These are phyloP conservation scores for Peribatodes rhomboidaria DNA, from an alignment of 2,888 invertebrate genomes.

Conservation along the genomic window DNA sequence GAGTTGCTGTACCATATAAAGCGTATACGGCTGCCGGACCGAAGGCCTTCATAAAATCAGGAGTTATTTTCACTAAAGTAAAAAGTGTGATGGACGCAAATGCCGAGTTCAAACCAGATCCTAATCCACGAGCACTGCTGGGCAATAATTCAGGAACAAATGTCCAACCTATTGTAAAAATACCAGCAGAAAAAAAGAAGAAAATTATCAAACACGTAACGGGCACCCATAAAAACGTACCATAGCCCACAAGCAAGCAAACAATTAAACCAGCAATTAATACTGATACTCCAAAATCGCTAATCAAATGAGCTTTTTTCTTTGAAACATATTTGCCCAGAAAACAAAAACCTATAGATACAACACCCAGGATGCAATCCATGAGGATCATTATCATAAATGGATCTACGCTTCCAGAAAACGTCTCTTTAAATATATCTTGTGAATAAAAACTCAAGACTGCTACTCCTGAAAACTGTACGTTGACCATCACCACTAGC, in stretches of 20 bases:
- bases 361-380: constrained; percentile 16
- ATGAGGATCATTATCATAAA: constrained; percentile 25
- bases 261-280: constrained; percentile 13
- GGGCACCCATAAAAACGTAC: constrained; percentile 14
- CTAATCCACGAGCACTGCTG: constrained; percentile 54
- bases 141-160: constrained; percentile 59
- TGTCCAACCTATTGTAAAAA: constrained; percentile 55
- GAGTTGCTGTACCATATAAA: constrained; percentile 8
- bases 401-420: constrained; percentile 26
- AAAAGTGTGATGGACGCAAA: constrained; percentile 22
- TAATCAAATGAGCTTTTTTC: constrained; percentile 15
- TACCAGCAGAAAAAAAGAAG: constrained; percentile 41
- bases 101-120: constrained; percentile 46
- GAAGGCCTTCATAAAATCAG: constrained; percentile 21
- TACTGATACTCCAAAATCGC: constrained; percentile 14
- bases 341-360: constrained; percentile 14
- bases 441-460: constrained; percentile 30
- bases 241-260: constrained; percentile 4
- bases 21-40: constrained; percentile 20
- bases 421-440: constrained; percentile 25
- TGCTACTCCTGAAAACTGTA: constrained; percentile 28
- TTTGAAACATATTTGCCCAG: constrained; percentile 23
- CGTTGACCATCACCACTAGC: constrained; percentile 17
- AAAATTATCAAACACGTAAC: constrained; percentile 19
- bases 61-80: constrained; percentile 21